Base-by-base conservation (phyloP, 2,888 invertebrate genomes). In the Lepidochitona cinerea region DNA sequence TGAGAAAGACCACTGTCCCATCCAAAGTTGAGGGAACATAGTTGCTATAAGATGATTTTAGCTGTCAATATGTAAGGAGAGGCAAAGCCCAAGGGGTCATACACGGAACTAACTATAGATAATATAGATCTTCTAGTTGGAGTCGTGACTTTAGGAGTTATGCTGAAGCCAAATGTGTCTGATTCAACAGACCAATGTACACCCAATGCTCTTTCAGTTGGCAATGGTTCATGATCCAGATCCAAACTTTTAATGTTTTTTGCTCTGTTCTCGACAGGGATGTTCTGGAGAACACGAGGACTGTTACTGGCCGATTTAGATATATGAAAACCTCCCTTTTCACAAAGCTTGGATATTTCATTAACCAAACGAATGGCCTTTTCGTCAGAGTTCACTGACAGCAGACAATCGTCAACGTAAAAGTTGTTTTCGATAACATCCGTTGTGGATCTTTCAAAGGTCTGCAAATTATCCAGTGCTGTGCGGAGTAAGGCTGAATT, bases 281-380 rank as follows among this genome's bases (percentile, higher is more conserved):
- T 69, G 35, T 33, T 18, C 9, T 64, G 26, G 49, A 76, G 49
- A n/a, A 74, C 74, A 32, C 37, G 32, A 26, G 29, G 26, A 33
- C 35, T 32, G 69, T 76, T 76, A 49, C 65, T 72, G 3, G 41
- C 32, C 71, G 68, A 75, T 49, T 70, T 36, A 26, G 53, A 68
- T 14, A 75, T 68, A 14, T 29, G 9, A 33, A 75, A 75, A n/a
- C 66, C 65, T 18, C 66, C 70, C 14, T 36, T 29, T 36, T 59
- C 9, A 53, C 72, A 72, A 18, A 71, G 26, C 12, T 59, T 12
- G 12, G 54, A 41, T 2, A 72, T 29, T 37, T 79, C 59, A 29
- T 41, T 32, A 12, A 66, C 74, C 14, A 72, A 18, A 12, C 9
- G 9, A 41, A 41, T 41, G 9, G 18, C 41, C 41, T 41, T 18